Conservation (phyloP, 1,140 invertebrate species). For the Samia ricini region DNA sequence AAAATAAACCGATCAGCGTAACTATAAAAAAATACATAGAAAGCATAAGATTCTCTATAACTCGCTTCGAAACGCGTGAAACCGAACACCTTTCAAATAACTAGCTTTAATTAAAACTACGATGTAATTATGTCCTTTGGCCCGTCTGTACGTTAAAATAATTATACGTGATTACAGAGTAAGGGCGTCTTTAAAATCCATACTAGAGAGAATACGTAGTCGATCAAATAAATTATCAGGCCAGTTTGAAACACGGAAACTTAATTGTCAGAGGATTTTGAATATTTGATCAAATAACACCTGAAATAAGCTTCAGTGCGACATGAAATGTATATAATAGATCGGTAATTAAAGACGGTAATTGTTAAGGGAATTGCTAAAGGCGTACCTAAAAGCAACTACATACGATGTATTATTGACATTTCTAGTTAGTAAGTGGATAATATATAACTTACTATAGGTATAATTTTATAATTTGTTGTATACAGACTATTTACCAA, state of each 20-base stretch:
- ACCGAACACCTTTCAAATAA: slow-evolving; percentile 65
- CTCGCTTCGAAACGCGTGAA: slow-evolving; percentile 56
- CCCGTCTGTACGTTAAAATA: slow-evolving; percentile 60
- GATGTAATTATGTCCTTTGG: slow-evolving; percentile 67
- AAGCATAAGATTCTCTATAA: slow-evolving; percentile 46
- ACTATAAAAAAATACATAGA: background rate
- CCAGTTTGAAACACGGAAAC: slow-evolving; percentile 38
- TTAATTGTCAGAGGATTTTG: slow-evolving; percentile 55
- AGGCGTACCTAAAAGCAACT: slow-evolving; percentile 12
- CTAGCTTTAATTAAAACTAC: slow-evolving; percentile 62
- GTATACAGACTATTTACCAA: too few species aligned
- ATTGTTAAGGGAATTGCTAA: slow-evolving; percentile 25
- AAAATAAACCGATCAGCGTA: too few species aligned
- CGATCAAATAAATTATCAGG: slow-evolving; percentile 46
- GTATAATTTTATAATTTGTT: slow-evolving; percentile 8
- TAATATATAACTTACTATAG: slow-evolving; percentile 11
- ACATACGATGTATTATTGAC: slow-evolving; percentile 12
- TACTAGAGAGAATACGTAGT: slow-evolving; percentile 34
- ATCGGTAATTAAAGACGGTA: slow-evolving; percentile 44
- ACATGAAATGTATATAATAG: slow-evolving; percentile 44
- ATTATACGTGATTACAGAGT: slow-evolving; percentile 61
- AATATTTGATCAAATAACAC: slow-evolving; percentile 70
- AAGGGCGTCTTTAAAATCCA: slow-evolving; percentile 51
- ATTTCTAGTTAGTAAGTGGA: slow-evolving; percentile 10
- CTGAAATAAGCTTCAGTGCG: slow-evolving; percentile 63